These are phyloP conservation scores for Stomatorhinus ivindoensis DNA, from an alignment of 2,113 vertebrate genomes.

Conservation along the genomic window DNA sequence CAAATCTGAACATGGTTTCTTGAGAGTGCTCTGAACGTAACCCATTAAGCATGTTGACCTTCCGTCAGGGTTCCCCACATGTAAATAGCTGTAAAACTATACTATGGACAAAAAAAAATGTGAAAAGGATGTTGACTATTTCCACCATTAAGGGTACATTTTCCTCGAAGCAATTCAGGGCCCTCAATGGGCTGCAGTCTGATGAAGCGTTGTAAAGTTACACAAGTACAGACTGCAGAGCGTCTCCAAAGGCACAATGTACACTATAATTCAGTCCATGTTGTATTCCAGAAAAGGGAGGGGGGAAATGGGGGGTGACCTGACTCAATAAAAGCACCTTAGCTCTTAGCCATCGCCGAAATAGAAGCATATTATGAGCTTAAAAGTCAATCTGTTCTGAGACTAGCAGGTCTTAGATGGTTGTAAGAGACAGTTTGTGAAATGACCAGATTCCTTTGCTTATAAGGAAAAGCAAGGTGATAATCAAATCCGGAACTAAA, in stretches of 20 bases:
- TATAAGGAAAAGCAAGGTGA: neutral
- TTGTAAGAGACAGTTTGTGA: neutral
- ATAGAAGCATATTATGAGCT: neutral
- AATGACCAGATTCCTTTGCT: neutral
- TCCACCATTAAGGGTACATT: neutral
- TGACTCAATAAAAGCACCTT: neutral
- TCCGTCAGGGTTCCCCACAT: neutral
- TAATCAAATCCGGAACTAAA: neutral
- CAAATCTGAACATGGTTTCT: neutral
- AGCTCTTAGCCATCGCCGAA: neutral
- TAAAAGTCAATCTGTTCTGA: neutral
- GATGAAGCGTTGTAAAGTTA: neutral
- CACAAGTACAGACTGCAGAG: neutral
- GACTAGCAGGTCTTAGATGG: neutral
- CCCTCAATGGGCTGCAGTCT: neutral
- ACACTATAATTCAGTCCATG: neutral
- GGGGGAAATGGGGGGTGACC: neutral
- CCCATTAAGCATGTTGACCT: neutral
- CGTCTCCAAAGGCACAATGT: neutral
- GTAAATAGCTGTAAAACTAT: constrained; percentile 2
- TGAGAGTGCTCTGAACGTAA: neutral
- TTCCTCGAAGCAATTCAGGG: neutral
- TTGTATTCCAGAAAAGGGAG: neutral
- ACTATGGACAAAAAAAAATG: neutral
- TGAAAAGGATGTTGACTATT: neutral